A percentile compares a stretch with the other conserved stretches of the same genome.
These are phyloP conservation scores for Rhodinocichla rosea DNA, from an alignment of 2,113 vertebrate species.

Conservation along the genomic window DNA sequence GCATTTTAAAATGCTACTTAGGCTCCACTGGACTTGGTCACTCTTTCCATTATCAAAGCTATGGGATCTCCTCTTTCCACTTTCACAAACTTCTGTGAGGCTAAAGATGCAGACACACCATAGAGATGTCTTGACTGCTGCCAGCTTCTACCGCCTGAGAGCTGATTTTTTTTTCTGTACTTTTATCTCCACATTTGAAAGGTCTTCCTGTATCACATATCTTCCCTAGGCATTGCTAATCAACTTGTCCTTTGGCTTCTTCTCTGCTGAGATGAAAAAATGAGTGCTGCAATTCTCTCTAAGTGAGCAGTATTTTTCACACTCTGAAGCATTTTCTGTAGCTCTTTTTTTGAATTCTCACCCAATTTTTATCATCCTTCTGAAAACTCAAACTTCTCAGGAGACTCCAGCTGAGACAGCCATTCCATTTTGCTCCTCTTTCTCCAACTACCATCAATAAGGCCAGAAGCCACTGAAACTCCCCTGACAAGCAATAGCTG, in stretches of 20 bases:
- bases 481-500: not conserved
- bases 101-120: not conserved
- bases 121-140: not conserved
- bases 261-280: not conserved
- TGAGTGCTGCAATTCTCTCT: not conserved
- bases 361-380: not conserved
- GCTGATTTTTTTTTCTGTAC: not conserved
- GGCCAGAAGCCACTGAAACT: conserved; percentile 4
- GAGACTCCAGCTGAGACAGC: conserved; percentile 5
- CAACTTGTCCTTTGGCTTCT: not conserved
- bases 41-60: not conserved
- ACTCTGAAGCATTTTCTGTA: not conserved
- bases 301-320: not conserved
- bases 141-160: not conserved
- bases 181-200: not conserved
- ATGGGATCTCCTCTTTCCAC: not conserved
- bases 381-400: not conserved
- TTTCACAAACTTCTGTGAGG: not conserved
- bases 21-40: not conserved
- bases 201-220: not conserved
- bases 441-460: not conserved
- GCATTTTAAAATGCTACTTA: not conserved
- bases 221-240: not conserved
- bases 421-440: conserved; percentile 8
- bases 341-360: not conserved